Evolutionary conservation across 2,888 invertebrate genomes (phyloP), one percentile per base, ranked within the genome.

Genomic region (Callyntrura guangdongensis): DNA sequence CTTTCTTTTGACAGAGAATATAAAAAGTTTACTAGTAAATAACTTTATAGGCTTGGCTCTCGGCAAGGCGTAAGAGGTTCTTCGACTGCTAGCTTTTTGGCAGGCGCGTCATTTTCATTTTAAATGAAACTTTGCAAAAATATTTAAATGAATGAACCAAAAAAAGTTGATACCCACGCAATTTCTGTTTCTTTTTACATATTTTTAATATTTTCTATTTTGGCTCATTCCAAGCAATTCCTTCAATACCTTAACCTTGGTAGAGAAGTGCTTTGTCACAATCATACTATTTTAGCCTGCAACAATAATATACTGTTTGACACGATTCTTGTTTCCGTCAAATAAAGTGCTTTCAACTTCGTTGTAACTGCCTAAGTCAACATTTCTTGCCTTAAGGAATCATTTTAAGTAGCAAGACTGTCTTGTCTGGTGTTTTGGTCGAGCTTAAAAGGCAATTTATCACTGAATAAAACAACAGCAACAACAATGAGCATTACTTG

Each of bases 91-190:
- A 5, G 59, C n/a, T 59, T 59, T 59, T 64, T 64, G 27, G 36
- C 36, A 67, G 36, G 2, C 17, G n/a, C 8, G 36, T 49, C 47
- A 47, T 49, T 47, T 74, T 74, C 49, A 74, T 36, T 36, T 2
- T 36, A 6, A 36, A 36, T n/a, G 36, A 36, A 6, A 36, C 36
- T 36, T 36, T 36, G 36, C 6, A 36, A 4, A n/a, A 74, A 74
- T n/a, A 74, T 74, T 49, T 47, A 47, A 59, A 49, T 77, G 74
- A 77, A 77, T 77, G 49, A 47, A 72, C 12, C n/a, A 36, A 36
- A 47, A 74, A 49, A 69, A 25, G 9, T 6, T 59, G 20, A 0
- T 20, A 22, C 47, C 47, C 47, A 8, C 53, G n/a, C 5, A 36
- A 36, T 4, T 17, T 47, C 47, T n/a, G 14, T 6, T 45, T 72